phyloP scores from a whole-genome alignment of 2,797 vertebrate genomes.

The Sebastes diploproa region DNA sequence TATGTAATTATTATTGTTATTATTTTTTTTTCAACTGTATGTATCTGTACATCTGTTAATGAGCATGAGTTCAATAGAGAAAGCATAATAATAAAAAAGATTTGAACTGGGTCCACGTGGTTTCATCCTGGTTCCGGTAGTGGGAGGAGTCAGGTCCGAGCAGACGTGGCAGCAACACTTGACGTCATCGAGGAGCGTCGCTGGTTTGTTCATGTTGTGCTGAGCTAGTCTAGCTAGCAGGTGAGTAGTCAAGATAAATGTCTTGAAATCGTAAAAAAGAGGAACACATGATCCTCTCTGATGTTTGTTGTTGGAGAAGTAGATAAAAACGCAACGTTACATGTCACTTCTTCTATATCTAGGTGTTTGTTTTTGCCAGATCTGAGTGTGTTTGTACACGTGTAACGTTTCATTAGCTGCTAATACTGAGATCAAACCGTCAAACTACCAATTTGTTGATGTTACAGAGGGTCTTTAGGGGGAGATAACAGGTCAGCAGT shows the following conservation, averaged over 20 bases:
- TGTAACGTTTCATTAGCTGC: slow-evolving; percentile 11
- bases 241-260: slow-evolving; percentile 36
- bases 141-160: slow-evolving; percentile 34
- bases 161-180: slow-evolving; percentile 82
- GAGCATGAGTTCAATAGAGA: no score
- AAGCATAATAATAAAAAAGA: no score
- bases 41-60: no score
- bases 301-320: accelerated
- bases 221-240: slow-evolving; percentile 45
- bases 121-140: background rate
- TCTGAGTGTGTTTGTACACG: background rate
- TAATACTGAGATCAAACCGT: background rate
- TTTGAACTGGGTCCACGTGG: background rate
- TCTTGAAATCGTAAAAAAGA: background rate
- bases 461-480: no score
- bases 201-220: slow-evolving; percentile 30
- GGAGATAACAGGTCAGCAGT: no score
- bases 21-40: no score
- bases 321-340: background rate
- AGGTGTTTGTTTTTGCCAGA: accelerated
- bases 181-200: slow-evolving; percentile 77
- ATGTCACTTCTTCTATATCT: accelerated
- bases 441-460: no score
- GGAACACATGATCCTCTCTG: accelerated
- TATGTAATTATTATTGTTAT: no score